These are phyloP conservation scores for Alcis repandata DNA, from an alignment of 2,888 invertebrate species.

Conservation along the genomic window DNA sequence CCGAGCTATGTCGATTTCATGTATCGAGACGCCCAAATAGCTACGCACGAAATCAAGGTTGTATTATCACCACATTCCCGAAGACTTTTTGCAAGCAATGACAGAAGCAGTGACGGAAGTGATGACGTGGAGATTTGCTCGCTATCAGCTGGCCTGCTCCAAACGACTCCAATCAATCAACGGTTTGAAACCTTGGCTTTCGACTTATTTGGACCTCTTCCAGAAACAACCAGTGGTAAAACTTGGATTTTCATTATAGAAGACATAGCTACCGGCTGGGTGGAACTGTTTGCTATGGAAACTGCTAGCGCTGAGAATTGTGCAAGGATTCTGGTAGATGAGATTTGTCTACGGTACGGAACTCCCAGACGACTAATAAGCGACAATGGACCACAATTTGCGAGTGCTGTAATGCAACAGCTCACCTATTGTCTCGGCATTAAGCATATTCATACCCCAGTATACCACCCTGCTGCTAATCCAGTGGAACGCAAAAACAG, in stretches of 20 bases:
- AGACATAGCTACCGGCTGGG: conserved; percentile 49
- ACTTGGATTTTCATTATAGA: conserved; percentile 48
- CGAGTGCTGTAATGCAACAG: conserved; percentile 60
- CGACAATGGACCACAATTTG: conserved; percentile 63
- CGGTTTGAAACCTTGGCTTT: conserved; percentile 54
- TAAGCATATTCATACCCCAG: conserved; percentile 51
- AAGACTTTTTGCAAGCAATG: conserved; percentile 6
- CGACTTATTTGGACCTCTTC: conserved; percentile 55
- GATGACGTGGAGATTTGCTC: conserved; percentile 17
- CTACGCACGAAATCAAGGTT: not conserved
- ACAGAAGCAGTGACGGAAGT: not conserved
- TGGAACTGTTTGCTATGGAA: conserved; percentile 50
- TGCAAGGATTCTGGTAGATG: conserved; percentile 54
- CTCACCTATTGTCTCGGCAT: conserved; percentile 48
- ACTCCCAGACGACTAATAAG: conserved; percentile 54
- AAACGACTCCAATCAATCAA: conserved; percentile 18
- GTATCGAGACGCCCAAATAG: conserved; percentile 18
- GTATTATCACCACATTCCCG: conserved; percentile 14
- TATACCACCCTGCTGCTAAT: conserved; percentile 54
- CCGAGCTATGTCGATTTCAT: conserved; percentile 18
- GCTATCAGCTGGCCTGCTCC: conserved; percentile 21
- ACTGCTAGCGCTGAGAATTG: conserved; percentile 51
- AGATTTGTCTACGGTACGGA: conserved; percentile 61
- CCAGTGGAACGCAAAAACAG: conserved; percentile 30
- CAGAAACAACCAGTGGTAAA: conserved; percentile 16